phyloP scores from a whole-genome alignment of 2,113 vertebrate species.

The Hippocampus barbouri region DNA sequence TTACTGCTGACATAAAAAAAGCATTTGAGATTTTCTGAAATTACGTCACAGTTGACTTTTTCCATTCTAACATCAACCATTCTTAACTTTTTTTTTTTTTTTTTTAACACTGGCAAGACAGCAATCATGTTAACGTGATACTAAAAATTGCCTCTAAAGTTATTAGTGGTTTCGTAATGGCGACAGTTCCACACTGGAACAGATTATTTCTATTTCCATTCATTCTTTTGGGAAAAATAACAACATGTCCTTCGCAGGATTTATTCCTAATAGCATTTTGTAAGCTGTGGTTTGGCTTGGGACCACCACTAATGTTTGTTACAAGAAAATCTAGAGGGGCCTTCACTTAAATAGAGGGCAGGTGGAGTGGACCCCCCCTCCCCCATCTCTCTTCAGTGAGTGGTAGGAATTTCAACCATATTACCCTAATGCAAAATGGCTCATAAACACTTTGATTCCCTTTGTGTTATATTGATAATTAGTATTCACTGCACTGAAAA shows the following conservation, averaged over 20 bases:
- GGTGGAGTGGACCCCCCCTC: not conserved
- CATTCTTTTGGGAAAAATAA: not conserved
- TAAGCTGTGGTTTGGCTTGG: not conserved
- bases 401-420: slow-evolving; percentile 27
- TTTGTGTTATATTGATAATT: slow-evolving; percentile 13
- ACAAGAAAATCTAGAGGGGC: not conserved
- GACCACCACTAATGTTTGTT: not conserved
- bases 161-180: not conserved
- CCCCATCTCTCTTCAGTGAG: slow-evolving; percentile 1
- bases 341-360: slow-evolving; percentile 4
- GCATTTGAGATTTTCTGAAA: no score
- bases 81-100: not conserved
- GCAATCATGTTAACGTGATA: not conserved
- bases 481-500: slow-evolving; percentile 42
- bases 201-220: not conserved
- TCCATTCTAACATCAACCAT: no score
- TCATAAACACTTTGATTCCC: slow-evolving; percentile 31
- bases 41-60: no score
- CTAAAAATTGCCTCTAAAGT: not conserved
- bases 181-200: not conserved
- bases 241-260: not conserved
- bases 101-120: not conserved
- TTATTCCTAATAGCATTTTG: not conserved
- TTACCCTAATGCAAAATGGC: slow-evolving; percentile 17
- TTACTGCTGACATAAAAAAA: no score